Evolutionary conservation across 2,888 invertebrate genomes (phyloP).

Genomic region (Netelia inedita): DNA sequence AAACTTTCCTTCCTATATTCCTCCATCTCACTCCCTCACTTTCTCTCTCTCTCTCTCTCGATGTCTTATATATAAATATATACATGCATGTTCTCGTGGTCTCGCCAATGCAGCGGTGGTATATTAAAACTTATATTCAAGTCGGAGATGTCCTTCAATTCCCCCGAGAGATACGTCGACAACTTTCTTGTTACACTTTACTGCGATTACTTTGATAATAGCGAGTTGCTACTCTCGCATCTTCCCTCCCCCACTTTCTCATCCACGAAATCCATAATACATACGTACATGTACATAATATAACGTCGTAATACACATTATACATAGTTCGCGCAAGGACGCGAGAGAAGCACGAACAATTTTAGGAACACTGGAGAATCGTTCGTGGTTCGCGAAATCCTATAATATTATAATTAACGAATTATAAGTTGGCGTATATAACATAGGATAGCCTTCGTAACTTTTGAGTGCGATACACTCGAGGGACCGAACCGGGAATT

Average conservation of each 20-base stretch:
- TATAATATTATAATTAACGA: constrained; percentile 24
- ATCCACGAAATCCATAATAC: constrained; percentile 6
- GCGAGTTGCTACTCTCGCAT: constrained; percentile 43
- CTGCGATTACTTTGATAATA: constrained; percentile 36
- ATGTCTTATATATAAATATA: constrained; percentile 1
- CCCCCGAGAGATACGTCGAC: constrained; percentile 41
- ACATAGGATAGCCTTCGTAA: constrained; percentile 36
- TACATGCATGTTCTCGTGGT: not conserved
- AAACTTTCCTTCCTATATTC: not conserved
- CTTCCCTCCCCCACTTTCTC: not conserved
- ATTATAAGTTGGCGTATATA: constrained; percentile 44
- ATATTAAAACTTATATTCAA: constrained; percentile 28
- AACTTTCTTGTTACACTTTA: constrained; percentile 48
- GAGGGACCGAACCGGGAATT: constrained; percentile 52
- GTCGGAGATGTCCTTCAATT: constrained; percentile 5
- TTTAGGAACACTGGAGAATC: constrained; percentile 47
- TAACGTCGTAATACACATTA: constrained; percentile 28
- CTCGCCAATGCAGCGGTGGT: not conserved
- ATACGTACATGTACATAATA: constrained; percentile 45
- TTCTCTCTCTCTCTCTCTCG: constrained; percentile 9
- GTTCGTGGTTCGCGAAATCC: constrained; percentile 29
- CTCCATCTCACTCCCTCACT: constrained; percentile 1
- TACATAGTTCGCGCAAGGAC: constrained; percentile 25
- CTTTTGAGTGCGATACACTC: constrained; percentile 19
- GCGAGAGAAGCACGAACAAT: constrained; percentile 33